Percentiles rank a stretch among this genome's conserved stretches.
Evolutionary conservation across 2,113 vertebrate genomes (phyloP).

Genomic region (Orycteropus afer): DNA sequence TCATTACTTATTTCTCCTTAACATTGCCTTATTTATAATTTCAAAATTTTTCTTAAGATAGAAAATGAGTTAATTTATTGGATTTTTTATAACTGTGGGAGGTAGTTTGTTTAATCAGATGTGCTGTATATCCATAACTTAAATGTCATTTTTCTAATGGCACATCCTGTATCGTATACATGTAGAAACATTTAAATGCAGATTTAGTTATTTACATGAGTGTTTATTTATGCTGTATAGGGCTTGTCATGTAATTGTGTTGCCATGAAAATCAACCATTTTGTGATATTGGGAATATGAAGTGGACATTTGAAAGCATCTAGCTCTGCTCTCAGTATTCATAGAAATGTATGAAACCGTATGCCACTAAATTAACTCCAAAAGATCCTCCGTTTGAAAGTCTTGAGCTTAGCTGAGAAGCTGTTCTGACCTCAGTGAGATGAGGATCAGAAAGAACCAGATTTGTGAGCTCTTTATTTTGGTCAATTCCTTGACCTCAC

Average conservation of each 20-base stretch:
- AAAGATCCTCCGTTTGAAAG: neutral
- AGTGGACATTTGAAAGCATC: neutral
- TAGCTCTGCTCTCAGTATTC: neutral
- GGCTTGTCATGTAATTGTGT: neutral
- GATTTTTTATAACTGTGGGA: conserved; percentile 6
- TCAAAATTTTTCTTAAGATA: conserved; percentile 1
- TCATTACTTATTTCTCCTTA: conserved; percentile 48
- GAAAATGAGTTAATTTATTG: neutral
- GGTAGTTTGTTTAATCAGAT: conserved; percentile 31
- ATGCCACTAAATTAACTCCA: neutral
- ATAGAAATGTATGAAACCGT: neutral
- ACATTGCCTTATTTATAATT: conserved; percentile 29
- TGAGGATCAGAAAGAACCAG: neutral
- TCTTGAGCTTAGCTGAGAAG: neutral
- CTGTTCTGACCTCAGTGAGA: neutral
- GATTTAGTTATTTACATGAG: conserved; percentile 8
- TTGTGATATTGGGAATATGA: neutral
- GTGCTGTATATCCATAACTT: neutral
- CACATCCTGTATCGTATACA: neutral
- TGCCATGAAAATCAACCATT: neutral
- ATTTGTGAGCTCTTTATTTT: neutral
- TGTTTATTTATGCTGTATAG: neutral
- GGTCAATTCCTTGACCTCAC: neutral
- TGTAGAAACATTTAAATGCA: neutral
- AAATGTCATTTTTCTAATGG: neutral